A percentile compares a stretch with the other conserved stretches of the same genome.
These are phyloP conservation scores for Serranus cabrilla DNA, from an alignment of 2,797 vertebrate species.

Conservation along the genomic window DNA sequence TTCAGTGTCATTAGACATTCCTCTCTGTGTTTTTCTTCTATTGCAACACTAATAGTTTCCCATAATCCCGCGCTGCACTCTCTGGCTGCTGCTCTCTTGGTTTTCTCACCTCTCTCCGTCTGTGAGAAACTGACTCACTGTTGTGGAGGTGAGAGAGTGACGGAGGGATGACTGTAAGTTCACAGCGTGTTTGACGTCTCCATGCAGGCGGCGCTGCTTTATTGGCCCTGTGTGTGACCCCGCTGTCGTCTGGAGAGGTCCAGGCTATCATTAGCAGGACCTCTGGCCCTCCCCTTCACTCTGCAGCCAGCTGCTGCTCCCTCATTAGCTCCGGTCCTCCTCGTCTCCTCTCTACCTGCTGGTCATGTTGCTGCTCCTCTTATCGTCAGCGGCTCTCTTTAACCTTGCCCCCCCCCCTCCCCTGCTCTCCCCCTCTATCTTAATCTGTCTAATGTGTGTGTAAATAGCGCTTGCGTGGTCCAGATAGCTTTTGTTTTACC, in stretches of 20 bases:
- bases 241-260: slow-evolving; percentile 32
- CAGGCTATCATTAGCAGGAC: slow-evolving; percentile 71
- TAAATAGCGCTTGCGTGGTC: slow-evolving; percentile 70
- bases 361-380: slow-evolving; percentile 50
- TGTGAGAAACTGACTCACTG: slow-evolving; percentile 62
- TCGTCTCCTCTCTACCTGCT: slow-evolving; percentile 59
- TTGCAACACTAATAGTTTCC: background rate
- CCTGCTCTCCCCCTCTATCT: slow-evolving; percentile 40
- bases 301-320: slow-evolving; percentile 66
- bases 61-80: slow-evolving; percentile 10
- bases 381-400: slow-evolving; percentile 63
- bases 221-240: slow-evolving; percentile 51
- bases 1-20: background rate
- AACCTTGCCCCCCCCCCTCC: slow-evolving; percentile 37
- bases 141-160: slow-evolving; percentile 36
- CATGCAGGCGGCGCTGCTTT: slow-evolving; percentile 17
- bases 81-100: background rate
- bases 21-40: background rate
- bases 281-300: slow-evolving; percentile 57
- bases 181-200: slow-evolving; percentile 24
- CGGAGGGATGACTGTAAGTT: slow-evolving; percentile 11
- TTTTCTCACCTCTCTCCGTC: slow-evolving; percentile 6
- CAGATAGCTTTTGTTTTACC: slow-evolving; percentile 78
- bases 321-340: slow-evolving; percentile 65
- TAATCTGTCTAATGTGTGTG: slow-evolving; percentile 77